A percentile compares a stretch with the other conserved stretches of the same genome.
Evolutionary conservation across 2,797 vertebrate genomes (phyloP).

Genomic region (Darevskia mixta): DNA sequence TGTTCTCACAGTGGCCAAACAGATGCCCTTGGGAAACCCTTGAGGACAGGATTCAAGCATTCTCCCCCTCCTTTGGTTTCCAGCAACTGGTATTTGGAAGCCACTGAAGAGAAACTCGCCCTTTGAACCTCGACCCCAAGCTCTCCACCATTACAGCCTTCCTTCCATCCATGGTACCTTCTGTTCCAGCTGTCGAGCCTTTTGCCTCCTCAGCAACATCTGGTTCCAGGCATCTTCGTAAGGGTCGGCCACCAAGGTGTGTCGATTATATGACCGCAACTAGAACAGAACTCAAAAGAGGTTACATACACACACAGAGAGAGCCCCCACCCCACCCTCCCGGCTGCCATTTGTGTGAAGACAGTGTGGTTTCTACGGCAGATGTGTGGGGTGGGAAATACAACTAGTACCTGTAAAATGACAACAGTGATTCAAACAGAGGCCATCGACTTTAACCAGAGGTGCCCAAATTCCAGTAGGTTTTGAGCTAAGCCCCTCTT

Average conservation of each 20-base stretch:
- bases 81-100: neutral
- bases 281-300: slow-evolving; percentile 65
- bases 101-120: neutral
- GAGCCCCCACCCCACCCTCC: too few relatives aligned
- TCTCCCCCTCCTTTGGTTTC: too few relatives aligned
- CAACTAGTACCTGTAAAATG: neutral
- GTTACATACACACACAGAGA: neutral
- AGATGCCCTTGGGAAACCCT: too few relatives aligned
- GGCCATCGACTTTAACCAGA: neutral
- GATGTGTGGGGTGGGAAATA: neutral
- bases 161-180: slow-evolving; percentile 79
- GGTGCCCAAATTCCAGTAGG: neutral
- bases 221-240: slow-evolving; percentile 92
- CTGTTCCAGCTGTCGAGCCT: slow-evolving; percentile 88
- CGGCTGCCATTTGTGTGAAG: too few relatives aligned
- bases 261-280: slow-evolving; percentile 96
- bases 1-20: too few relatives aligned
- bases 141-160: neutral
- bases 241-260: slow-evolving; percentile 92
- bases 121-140: neutral
- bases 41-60: too few relatives aligned
- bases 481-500: neutral
- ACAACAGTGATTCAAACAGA: neutral
- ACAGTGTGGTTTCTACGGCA: neutral
- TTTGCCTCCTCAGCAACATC: slow-evolving; percentile 89